phyloP scores from a whole-genome alignment of 2,888 invertebrate species.

The Agapostemon virescens region DNA sequence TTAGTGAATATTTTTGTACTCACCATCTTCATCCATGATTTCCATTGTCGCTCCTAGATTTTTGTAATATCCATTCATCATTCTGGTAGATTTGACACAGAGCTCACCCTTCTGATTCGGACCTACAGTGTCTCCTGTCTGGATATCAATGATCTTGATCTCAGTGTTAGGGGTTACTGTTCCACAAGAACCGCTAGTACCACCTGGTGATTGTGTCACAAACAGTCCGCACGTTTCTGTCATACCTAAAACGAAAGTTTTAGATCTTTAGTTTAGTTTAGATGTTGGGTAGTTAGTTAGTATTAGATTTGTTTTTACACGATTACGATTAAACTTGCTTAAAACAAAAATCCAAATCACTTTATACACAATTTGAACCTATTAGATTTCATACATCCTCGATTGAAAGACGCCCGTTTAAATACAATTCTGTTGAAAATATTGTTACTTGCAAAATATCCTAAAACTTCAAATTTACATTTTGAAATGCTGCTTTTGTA shows the following conservation, averaged over 20 bases:
- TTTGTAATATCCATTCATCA: slow-evolving; percentile 82
- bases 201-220: slow-evolving; percentile 43
- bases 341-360: too few species aligned
- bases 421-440: too few species aligned
- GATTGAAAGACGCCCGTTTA: too few species aligned
- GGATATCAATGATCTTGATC: slow-evolving; percentile 68
- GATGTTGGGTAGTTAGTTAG: too few species aligned
- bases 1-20: background rate
- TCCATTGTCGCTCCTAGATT: slow-evolving; percentile 82
- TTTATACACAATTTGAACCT: too few species aligned
- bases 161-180: slow-evolving; percentile 50
- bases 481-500: too few species aligned
- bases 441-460: too few species aligned
- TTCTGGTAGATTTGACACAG: slow-evolving; percentile 43
- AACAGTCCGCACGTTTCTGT: slow-evolving; percentile 68
- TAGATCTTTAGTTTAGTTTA: too few species aligned
- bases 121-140: slow-evolving; percentile 59
- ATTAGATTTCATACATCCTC: too few species aligned
- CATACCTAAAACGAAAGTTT: slow-evolving; percentile 61
- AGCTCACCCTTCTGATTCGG: slow-evolving; percentile 70
- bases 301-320: background rate
- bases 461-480: too few species aligned
- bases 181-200: slow-evolving; percentile 69
- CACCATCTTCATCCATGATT: slow-evolving; percentile 81
- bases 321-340: background rate